These are phyloP conservation scores for Dicyrtomina minuta DNA, from an alignment of 2,888 invertebrate species.

Conservation along the genomic window DNA sequence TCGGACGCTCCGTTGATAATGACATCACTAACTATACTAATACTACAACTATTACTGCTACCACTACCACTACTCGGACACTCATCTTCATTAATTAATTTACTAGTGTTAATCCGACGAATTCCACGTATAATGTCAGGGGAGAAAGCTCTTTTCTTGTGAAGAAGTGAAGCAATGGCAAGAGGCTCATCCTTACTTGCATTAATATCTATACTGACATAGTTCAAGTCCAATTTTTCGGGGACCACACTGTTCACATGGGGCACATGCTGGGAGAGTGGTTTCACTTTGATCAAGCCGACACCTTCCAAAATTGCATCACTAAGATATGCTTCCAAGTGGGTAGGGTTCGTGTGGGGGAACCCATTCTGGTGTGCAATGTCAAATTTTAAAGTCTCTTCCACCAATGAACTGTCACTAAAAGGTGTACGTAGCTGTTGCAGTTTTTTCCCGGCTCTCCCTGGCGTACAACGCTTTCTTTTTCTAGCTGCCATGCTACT, in stretches of 20 bases:
- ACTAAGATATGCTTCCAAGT: too few relatives aligned
- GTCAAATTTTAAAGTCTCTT: too few relatives aligned
- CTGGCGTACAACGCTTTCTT: too few relatives aligned
- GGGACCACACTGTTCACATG: too few relatives aligned
- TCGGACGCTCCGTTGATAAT: not conserved
- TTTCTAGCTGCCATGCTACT: too few relatives aligned
- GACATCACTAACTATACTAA: not conserved
- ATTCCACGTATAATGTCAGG: constrained; percentile 20
- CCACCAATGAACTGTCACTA: too few relatives aligned
- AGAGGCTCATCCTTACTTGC: not conserved
- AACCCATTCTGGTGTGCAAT: too few relatives aligned
- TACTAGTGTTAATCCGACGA: not conserved
- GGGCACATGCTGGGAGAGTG: too few relatives aligned
- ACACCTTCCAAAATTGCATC: too few relatives aligned
- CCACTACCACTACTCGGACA: not conserved
- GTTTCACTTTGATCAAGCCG: not conserved
- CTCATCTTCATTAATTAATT: not conserved
- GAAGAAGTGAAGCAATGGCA: not conserved
- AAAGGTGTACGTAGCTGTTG: too few relatives aligned
- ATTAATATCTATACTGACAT: not conserved
- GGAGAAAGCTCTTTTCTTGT: constrained; percentile 23
- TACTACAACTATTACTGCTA: not conserved
- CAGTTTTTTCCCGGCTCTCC: too few relatives aligned
- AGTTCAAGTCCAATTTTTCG: not conserved
- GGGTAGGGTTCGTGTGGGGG: too few relatives aligned